A percentile compares a stretch with the other conserved stretches of the same genome.
Evolutionary conservation across 2,113 vertebrate genomes (phyloP).

Genomic region (Laterallus jamaicensis): DNA sequence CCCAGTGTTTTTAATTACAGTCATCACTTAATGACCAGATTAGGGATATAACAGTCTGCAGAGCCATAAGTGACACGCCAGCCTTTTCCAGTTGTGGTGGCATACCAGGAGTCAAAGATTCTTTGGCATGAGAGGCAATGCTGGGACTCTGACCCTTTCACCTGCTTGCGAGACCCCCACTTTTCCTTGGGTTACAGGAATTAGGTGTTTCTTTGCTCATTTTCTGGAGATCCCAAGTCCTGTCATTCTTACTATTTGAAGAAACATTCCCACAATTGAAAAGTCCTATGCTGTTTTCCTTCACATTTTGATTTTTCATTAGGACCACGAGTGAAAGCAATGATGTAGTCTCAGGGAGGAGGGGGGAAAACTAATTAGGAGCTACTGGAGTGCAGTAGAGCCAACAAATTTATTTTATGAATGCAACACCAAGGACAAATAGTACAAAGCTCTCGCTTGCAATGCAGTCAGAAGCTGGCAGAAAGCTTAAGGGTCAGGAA

Average conservation of each 20-base stretch:
- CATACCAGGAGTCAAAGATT: not conserved
- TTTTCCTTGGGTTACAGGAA: not conserved
- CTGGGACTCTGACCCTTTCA: not conserved
- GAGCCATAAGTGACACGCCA: not conserved
- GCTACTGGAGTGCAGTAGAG: not conserved
- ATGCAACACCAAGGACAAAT: conserved; percentile 1
- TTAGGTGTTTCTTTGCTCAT: not conserved
- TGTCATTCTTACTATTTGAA: not conserved
- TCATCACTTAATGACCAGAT: not conserved
- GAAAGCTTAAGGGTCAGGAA: conserved; percentile 32
- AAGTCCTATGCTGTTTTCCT: not conserved
- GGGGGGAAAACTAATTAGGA: not conserved
- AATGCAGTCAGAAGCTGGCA: conserved; percentile 39
- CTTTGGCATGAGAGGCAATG: not conserved
- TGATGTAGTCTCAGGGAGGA: not conserved
- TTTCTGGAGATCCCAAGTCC: not conserved
- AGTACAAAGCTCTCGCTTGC: conserved; percentile 20
- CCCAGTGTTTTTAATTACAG: not conserved
- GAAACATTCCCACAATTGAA: not conserved
- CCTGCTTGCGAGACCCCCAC: not conserved
- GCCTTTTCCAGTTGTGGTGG: not conserved
- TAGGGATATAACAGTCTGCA: not conserved
- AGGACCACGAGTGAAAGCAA: not conserved
- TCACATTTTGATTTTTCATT: not conserved
- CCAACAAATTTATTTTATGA: not conserved